These are phyloP conservation scores for Smithornis capensis DNA, from an alignment of 2,113 vertebrate species.

Conservation along the genomic window DNA sequence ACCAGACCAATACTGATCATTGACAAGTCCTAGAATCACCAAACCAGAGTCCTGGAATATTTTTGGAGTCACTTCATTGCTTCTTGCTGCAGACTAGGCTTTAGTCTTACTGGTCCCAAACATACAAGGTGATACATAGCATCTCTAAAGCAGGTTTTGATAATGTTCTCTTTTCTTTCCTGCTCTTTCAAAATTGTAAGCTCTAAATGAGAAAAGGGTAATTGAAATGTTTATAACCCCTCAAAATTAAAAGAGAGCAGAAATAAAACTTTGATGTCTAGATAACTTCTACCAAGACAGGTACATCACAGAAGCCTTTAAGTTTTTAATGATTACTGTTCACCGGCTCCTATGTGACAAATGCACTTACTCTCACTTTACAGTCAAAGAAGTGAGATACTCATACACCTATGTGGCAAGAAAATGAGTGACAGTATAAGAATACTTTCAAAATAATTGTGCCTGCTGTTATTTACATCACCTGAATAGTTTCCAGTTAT, in stretches of 20 bases:
- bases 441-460: neutral
- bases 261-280: neutral
- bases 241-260: neutral
- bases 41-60: neutral
- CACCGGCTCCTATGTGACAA: neutral
- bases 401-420: neutral
- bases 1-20: neutral
- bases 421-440: neutral
- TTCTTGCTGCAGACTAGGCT: neutral
- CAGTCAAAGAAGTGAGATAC: neutral
- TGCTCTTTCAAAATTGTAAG: neutral
- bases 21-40: neutral
- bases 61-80: neutral
- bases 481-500: neutral
- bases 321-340: neutral
- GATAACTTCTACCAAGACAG: neutral
- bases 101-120: neutral
- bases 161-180: rapidly evolving
- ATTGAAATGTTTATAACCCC: neutral
- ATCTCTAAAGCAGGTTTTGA: neutral
- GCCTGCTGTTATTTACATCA: neutral
- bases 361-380: neutral
- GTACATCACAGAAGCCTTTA: neutral
- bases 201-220: neutral
- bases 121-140: neutral